Evolutionary conservation across 2,888 invertebrate genomes (phyloP).

Genomic region (Pammene aurita): DNA sequence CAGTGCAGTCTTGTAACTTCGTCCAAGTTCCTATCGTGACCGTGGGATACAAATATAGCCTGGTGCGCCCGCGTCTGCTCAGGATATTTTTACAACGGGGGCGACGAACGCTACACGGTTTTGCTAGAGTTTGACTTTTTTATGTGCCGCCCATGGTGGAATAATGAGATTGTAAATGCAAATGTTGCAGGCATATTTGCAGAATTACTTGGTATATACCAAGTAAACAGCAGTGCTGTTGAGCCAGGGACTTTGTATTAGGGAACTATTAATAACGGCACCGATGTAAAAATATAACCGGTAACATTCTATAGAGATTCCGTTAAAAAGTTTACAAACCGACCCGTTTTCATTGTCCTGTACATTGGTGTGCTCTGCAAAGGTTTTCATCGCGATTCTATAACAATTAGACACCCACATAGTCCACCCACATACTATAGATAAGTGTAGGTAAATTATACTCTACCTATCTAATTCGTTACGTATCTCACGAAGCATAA

Average conservation of each 20-base stretch:
- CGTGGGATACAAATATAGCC: slow-evolving; percentile 4
- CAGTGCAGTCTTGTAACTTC: not conserved
- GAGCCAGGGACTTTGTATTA: too few relatives aligned
- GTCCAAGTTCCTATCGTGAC: slow-evolving; percentile 5
- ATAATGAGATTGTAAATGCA: not conserved
- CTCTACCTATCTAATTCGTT: slow-evolving; percentile 3
- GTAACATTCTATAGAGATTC: too few relatives aligned
- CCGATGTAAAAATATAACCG: too few relatives aligned
- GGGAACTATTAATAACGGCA: too few relatives aligned
- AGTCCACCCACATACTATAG: too few relatives aligned
- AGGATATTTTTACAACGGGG: slow-evolving; percentile 16
- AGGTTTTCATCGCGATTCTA: too few relatives aligned
- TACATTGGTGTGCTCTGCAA: too few relatives aligned
- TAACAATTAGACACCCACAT: too few relatives aligned
- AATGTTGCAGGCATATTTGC: not conserved
- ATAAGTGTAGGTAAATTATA: too few relatives aligned
- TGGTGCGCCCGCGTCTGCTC: not conserved
- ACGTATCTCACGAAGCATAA: slow-evolving; percentile 7
- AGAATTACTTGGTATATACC: not conserved
- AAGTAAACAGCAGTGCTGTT: too few relatives aligned
- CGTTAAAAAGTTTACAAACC: too few relatives aligned
- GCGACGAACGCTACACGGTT: slow-evolving; percentile 12
- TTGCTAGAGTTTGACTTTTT: not conserved
- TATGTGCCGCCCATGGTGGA: not conserved
- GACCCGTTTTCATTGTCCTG: too few relatives aligned